Base-by-base conservation (phyloP, 2,888 invertebrate species). In the Drosophila vallismaia region DNA sequence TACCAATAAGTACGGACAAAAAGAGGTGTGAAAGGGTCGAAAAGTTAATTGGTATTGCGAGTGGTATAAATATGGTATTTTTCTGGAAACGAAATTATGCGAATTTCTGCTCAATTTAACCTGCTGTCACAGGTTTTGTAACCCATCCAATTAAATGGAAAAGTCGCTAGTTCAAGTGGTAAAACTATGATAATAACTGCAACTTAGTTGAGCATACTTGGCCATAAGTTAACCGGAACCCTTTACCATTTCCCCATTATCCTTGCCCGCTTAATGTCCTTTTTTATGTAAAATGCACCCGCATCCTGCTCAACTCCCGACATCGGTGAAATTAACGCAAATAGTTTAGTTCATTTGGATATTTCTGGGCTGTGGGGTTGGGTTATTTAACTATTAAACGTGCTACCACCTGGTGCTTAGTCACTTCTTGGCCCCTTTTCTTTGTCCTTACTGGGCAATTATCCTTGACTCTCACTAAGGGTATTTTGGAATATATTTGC, bases 61-160 rank as follows among this genome's bases (percentile, higher is more conserved):
- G 29, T 50, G 49, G 29, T 19, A 29, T 56, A 40, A 56, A 49
- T 28, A 56, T 42, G 14, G 60, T 14, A 26, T 62, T 38, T 38
- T n/a, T 31, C 24, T 31, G 31, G 31, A 63, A 31, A 14, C 45
- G 4, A 49, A 38, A 10, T 44, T 19, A 36, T 36, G 12, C 36
- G 36, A 36, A 64, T 63, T 63, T 40, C 19, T 12, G 31, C 24
- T 52, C 45, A 63, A 46, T 63, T 63, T 29, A 64, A 31, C 31
- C 31, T 31, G 19, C 46, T 63, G 46, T 52, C 38, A 26, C 51
- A 46, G 38, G 29, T 45, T 48, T 26, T 48, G 14, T 42, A 28
- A 44, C 45, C 46, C 54, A 62, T 51, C 29, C 69, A 79, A 85
- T 85, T 86, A 85, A 79, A 71, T 82, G 73, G 14, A 86, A 84